These are phyloP conservation scores for Netelia melanura DNA, from an alignment of 2,888 invertebrate genomes.

Conservation along the genomic window DNA sequence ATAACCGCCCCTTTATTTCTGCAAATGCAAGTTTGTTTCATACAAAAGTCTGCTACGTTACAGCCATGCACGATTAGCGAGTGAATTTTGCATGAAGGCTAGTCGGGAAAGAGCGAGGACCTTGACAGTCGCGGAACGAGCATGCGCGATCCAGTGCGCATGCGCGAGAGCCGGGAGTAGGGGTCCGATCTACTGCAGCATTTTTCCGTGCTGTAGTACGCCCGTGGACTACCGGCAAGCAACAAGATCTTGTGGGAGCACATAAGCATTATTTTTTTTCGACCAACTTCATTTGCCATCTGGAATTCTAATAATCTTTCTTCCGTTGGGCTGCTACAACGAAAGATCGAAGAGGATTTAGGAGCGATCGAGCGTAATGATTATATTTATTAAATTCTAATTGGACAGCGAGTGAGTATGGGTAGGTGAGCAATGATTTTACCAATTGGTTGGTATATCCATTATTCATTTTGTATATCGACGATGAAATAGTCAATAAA, in stretches of 20 bases:
- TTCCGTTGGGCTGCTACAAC: neutral
- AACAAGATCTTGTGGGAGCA: neutral
- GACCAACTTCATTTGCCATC: too few relatives aligned
- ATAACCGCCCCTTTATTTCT: slow-evolving; percentile 3
- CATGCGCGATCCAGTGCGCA: neutral
- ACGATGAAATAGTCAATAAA: too few relatives aligned
- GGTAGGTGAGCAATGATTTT: neutral
- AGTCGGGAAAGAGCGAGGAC: neutral
- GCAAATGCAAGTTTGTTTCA: slow-evolving; percentile 49
- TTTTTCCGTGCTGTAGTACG: slow-evolving; percentile 13
- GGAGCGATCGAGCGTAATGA: neutral
- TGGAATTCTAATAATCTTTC: too few relatives aligned
- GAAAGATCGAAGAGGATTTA: neutral
- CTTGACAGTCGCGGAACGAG: neutral
- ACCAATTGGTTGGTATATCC: neutral
- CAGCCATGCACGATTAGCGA: slow-evolving; percentile 4
- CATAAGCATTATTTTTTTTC: neutral
- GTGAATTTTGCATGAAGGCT: slow-evolving; percentile 9
- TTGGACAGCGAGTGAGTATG: neutral
- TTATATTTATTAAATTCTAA: neutral
- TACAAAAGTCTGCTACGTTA: slow-evolving; percentile 1
- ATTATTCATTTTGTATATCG: neutral
- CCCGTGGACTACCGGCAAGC: neutral
- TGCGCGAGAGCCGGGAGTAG: neutral
- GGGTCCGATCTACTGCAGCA: slow-evolving; percentile 5